A percentile compares a stretch with the other conserved stretches of the same genome.
These are phyloP conservation scores for Notospermus geniculatus DNA, from an alignment of 1,140 invertebrate genomes.

Conservation along the genomic window DNA sequence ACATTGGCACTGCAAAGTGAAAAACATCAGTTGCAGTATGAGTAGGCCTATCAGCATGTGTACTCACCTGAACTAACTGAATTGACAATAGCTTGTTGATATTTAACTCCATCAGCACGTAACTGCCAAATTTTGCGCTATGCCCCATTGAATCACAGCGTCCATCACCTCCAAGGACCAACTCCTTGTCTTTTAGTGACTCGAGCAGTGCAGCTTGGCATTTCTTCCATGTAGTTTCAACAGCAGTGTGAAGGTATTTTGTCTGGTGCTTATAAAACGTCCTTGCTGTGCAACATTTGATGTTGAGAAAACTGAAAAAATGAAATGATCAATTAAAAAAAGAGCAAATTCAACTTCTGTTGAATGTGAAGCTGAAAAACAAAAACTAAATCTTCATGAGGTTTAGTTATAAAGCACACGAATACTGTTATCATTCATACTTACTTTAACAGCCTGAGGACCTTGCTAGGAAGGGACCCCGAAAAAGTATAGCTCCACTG, in stretches of 20 bases:
- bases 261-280: too few species aligned
- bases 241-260: too few species aligned
- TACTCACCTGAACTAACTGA: conserved; percentile 1
- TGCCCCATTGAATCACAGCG: conserved; percentile 8
- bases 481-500: conserved; percentile 4
- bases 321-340: too few species aligned
- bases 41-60: neutral
- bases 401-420: too few species aligned
- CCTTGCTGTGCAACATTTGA: too few species aligned
- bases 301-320: too few species aligned
- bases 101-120: conserved; percentile 2
- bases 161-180: conserved; percentile 1
- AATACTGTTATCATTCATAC: too few species aligned
- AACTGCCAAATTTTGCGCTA: conserved; percentile 9
- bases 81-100: conserved; percentile 6
- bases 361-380: too few species aligned
- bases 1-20: neutral
- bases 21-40: neutral
- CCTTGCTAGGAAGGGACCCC: neutral
- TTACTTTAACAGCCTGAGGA: conserved; percentile 2
- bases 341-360: too few species aligned
- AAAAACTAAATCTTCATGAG: too few species aligned
- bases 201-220: neutral
- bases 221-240: neutral
- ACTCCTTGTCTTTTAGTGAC: neutral